These are phyloP conservation scores for Wiebesia pumilae DNA, from an alignment of 1,140 invertebrate genomes.

Conservation along the genomic window DNA sequence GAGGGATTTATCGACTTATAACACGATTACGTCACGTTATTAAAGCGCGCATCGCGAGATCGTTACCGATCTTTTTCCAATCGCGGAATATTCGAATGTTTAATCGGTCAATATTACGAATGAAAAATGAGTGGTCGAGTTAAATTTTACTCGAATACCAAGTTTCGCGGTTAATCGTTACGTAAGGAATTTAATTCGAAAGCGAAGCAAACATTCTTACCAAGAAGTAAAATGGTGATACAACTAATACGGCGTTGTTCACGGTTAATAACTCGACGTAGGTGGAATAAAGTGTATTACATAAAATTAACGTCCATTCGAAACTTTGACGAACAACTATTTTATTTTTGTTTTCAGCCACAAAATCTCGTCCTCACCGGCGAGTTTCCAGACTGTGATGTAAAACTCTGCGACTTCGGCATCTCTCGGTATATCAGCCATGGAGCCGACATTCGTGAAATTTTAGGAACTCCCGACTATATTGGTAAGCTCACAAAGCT, in stretches of 20 bases:
- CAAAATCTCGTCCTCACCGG: conserved; percentile 94
- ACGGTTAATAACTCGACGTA: neutral
- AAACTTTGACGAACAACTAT: neutral
- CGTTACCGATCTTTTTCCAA: neutral
- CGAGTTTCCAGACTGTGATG: conserved; percentile 81
- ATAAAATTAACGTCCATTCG: neutral
- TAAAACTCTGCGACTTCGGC: conserved; percentile 96
- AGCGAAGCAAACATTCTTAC: neutral
- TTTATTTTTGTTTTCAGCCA: conserved; percentile 77
- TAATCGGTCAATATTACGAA: neutral
- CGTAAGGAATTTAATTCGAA: neutral
- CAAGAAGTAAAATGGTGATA: neutral
- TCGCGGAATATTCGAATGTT: conserved; percentile 47
- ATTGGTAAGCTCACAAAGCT: conserved; percentile 81
- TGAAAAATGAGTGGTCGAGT: neutral
- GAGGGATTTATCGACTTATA: neutral
- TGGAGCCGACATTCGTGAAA: conserved; percentile 93
- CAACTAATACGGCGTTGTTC: neutral
- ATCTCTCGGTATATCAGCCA: conserved; percentile 92
- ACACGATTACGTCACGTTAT: neutral
- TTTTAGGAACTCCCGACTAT: conserved; percentile 95
- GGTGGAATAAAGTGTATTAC: neutral
- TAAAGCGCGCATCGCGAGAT: neutral
- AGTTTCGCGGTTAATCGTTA: neutral
- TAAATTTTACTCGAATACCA: neutral